A percentile compares a stretch with the other conserved stretches of the same genome.
phyloP scores from a whole-genome alignment of 2,797 vertebrate species.

The Hoplostethus atlanticus region DNA sequence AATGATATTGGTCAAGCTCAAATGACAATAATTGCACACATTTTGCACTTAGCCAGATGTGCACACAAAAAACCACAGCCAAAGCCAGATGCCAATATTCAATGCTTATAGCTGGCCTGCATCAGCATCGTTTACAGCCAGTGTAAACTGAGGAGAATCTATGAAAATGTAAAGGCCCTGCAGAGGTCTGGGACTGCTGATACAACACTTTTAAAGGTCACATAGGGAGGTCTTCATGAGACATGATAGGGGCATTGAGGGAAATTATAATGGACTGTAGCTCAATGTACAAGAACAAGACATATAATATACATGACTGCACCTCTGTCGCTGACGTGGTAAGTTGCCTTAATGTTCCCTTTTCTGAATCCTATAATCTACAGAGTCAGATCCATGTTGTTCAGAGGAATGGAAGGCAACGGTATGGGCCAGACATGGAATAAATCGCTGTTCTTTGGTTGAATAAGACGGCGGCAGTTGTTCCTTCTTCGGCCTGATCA shows the following conservation, averaged over 20 bases:
- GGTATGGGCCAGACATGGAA: constrained; percentile 17
- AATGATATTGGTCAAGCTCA: too few relatives aligned
- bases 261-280: neutral
- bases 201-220: constrained; percentile 61
- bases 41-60: constrained; percentile 27
- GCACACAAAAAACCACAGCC: constrained; percentile 12
- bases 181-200: constrained; percentile 37
- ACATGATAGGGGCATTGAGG: neutral
- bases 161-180: constrained; percentile 20
- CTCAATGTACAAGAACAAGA: neutral
- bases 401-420: constrained; percentile 22
- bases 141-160: constrained; percentile 47
- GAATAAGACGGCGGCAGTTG: constrained; percentile 20
- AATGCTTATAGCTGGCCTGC: constrained; percentile 44
- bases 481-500: constrained; percentile 33
- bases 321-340: too few relatives aligned
- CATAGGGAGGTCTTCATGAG: constrained; percentile 19
- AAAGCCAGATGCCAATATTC: constrained; percentile 57
- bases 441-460: constrained; percentile 8
- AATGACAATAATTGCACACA: neutral
- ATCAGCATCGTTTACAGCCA: constrained; percentile 49
- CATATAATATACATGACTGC: neutral
- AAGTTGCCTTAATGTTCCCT: too few relatives aligned
- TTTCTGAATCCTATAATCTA: too few relatives aligned
- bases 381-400: constrained; percentile 5